Percentiles rank a stretch among this genome's conserved stretches.
phyloP scores from a whole-genome alignment of 2,888 invertebrate species.

The Lypha dubia region DNA sequence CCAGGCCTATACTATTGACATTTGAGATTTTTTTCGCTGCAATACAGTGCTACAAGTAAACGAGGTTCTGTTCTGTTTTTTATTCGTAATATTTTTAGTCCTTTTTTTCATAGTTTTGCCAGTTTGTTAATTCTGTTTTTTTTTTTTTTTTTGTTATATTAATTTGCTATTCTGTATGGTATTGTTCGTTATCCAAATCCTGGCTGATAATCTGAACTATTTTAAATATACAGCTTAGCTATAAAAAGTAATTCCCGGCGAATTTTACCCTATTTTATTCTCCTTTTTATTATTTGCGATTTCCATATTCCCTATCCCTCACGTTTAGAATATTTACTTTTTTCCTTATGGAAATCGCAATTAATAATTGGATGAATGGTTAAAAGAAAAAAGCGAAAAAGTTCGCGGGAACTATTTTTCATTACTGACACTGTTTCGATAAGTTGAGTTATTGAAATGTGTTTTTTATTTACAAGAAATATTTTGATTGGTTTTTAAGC shows the following conservation, averaged over 20 bases:
- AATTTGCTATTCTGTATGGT: neutral
- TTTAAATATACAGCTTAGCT: no score
- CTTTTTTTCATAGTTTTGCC: neutral
- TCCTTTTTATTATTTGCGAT: no score
- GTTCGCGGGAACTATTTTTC: no score
- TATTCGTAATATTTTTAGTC: constrained; percentile 1
- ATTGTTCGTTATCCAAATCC: neutral
- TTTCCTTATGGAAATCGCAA: no score
- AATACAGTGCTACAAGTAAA: neutral
- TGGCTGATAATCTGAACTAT: neutral
- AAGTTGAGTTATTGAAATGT: neutral
- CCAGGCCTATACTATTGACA: neutral
- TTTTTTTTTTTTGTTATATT: no score
- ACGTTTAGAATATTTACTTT: no score
- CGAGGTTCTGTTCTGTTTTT: constrained; percentile 15
- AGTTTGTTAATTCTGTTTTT: neutral
- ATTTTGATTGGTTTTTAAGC: constrained; percentile 12
- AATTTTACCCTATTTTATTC: no score
- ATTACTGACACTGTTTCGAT: neutral
- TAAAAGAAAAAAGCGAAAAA: no score
- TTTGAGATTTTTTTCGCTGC: neutral
- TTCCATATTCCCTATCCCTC: no score
- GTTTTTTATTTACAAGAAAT: constrained; percentile 10
- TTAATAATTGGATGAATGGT: no score
- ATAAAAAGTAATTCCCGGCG: no score